Conservation (phyloP, 2,888 invertebrate species). For the Melinaea marsaeus region DNA sequence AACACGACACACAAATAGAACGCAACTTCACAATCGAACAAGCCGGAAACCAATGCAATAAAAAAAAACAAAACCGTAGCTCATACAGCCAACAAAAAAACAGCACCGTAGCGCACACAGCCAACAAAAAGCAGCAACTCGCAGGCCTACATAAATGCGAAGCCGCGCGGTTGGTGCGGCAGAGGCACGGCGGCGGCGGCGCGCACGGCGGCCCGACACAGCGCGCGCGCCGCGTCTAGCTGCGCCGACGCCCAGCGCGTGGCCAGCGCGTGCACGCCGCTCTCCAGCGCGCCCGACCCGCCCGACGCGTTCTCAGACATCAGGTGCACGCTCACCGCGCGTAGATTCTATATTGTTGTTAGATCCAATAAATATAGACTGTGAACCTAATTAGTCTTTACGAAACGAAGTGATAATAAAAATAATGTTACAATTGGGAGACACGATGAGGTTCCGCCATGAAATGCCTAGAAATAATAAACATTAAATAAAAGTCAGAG, state of each 20-base stretch:
- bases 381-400: no score
- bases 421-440: no score
- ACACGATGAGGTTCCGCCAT: no score
- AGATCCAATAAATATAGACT: neutral
- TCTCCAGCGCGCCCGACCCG: conserved; percentile 77
- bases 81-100: conserved; percentile 22
- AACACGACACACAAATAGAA: conserved; percentile 7
- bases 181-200: conserved; percentile 83
- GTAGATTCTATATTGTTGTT: conserved; percentile 80
- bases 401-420: no score
- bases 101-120: conserved; percentile 19
- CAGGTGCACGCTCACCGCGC: conserved; percentile 90
- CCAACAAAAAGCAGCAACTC: conserved; percentile 9
- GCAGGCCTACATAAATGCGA: conserved; percentile 83
- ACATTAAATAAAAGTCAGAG: no score
- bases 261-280: conserved; percentile 85
- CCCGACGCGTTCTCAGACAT: conserved; percentile 79
- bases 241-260: conserved; percentile 90
- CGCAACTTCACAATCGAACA: no score
- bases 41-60: conserved; percentile 21
- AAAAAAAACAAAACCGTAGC: conserved; percentile 18
- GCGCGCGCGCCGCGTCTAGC: conserved; percentile 85
- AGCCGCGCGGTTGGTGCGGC: conserved; percentile 85
- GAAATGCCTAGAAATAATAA: no score
- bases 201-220: conserved; percentile 85